A percentile compares a stretch with the other conserved stretches of the same genome.
Conservation (phyloP, 2,113 vertebrate species). For the Podarcis raffonei region DNA sequence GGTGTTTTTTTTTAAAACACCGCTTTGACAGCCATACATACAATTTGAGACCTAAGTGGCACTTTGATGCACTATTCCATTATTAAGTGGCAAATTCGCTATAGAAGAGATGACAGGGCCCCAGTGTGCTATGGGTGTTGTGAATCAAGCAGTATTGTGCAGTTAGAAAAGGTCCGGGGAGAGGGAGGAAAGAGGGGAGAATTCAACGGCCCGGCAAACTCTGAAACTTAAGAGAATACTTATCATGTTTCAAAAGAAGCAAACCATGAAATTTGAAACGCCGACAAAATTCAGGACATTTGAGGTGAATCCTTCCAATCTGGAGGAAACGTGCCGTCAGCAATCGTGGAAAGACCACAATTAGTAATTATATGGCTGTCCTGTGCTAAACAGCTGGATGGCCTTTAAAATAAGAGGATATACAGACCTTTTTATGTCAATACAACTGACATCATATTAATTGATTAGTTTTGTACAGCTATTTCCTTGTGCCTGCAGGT, state of each 20-base stretch:
- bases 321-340: constrained; percentile 65
- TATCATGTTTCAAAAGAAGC: constrained; percentile 62
- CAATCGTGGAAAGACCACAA: constrained; percentile 56
- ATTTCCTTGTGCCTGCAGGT: constrained; percentile 72
- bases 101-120: constrained; percentile 79
- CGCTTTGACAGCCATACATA: constrained; percentile 86
- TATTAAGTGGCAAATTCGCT: constrained; percentile 83
- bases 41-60: constrained; percentile 86
- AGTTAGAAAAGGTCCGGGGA: constrained; percentile 10
- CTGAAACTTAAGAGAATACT: constrained; percentile 74
- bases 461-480: constrained; percentile 54
- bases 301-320: constrained; percentile 63
- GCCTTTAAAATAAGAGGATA: constrained; percentile 47
- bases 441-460: constrained; percentile 62
- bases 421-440: constrained; percentile 44
- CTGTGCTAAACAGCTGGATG: constrained; percentile 18
- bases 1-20: constrained; percentile 62
- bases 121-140: constrained; percentile 65
- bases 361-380: constrained; percentile 61
- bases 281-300: constrained; percentile 54
- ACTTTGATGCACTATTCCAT: constrained; percentile 84
- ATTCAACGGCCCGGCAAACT: constrained; percentile 69
- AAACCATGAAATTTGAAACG: constrained; percentile 72
- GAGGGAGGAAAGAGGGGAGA: constrained; percentile 25
- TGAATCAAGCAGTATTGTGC: constrained; percentile 79